Evolutionary conservation across 1,140 invertebrate species (phyloP), one percentile per base, ranked within the genome.

Genomic region (Amyelois transitella): DNA sequence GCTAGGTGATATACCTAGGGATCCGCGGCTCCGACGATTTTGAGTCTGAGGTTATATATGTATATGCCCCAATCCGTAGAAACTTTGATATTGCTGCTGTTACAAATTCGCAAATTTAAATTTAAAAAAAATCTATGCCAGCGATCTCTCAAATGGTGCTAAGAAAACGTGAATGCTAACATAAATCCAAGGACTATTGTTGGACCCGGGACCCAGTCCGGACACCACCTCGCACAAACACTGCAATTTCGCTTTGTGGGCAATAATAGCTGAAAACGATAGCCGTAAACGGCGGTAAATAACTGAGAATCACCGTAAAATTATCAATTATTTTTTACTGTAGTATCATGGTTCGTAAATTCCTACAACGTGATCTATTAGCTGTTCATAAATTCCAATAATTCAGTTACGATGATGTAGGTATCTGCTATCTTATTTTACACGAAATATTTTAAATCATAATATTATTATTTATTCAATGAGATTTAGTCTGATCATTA

Each of bases 141-240:
- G 21, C 53, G 25, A 25, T 47, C 28, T 21, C 52, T 4, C 14
- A 8, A 47, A 58, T 56, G 43, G 49, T 76, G 74, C 70, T 57
- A 56, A 68, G 71, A 74, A 72, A 68, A 64, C 64, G 55, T 72
- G 50, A 72, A 77, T 72, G 65, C 65, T 51, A 43, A 20, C 66
- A 70, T 77, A 77, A 77, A 77, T 75, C 67, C 60, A 58, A 53
- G 43, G 25, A 38, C 22, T 52, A 69, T 77, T 77, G 67, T 69
- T 8, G 22, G 19, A 32, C 45, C 18, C 3, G 10, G 22, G 19
- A 32, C 45, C 18, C 3, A 48, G 45, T 21, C 60, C 53, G 51
- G 50, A 65, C 68, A 65, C 69, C 59, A 32, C 50, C 56, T 43
- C 62, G 68, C 64, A 64, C 65, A 66, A 64, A 64, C 61, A 69